These are phyloP conservation scores for Berghia stephanieae DNA, from an alignment of 1,140 invertebrate species.

Conservation along the genomic window DNA sequence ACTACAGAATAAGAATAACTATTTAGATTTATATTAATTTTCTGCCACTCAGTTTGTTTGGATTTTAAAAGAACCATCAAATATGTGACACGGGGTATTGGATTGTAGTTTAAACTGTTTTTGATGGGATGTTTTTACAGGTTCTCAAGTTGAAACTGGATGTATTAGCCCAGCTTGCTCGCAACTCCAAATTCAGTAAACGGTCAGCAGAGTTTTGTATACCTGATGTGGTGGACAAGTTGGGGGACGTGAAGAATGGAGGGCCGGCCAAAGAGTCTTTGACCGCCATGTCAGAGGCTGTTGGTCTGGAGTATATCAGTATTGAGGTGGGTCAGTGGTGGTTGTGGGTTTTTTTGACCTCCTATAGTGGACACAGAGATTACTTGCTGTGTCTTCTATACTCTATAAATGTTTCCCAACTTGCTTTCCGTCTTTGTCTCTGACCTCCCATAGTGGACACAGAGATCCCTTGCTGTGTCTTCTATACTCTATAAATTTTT, in stretches of 20 bases:
- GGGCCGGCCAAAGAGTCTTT: constrained; percentile 76
- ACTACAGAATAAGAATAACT: too few relatives aligned
- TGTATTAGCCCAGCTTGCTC: constrained; percentile 79
- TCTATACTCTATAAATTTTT: too few relatives aligned
- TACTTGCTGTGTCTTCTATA: too few relatives aligned
- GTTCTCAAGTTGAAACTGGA: constrained; percentile 87
- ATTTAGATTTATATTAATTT: too few relatives aligned
- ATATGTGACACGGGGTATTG: not conserved
- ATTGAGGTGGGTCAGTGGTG: constrained; percentile 69
- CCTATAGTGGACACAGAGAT: not conserved
- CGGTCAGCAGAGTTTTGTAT: constrained; percentile 80
- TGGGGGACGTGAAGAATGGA: constrained; percentile 86
- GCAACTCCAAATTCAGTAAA: constrained; percentile 75
- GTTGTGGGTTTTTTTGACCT: not conserved
- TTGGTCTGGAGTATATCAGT: constrained; percentile 79
- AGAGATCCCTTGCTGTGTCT: too few relatives aligned
- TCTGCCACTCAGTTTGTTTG: too few relatives aligned
- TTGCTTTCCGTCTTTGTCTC: too few relatives aligned
- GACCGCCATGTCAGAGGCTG: constrained; percentile 80
- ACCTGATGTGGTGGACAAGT: constrained; percentile 83
- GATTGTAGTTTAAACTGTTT: not conserved
- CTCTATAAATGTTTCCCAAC: too few relatives aligned
- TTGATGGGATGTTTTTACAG: constrained; percentile 40
- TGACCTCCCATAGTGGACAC: too few relatives aligned
- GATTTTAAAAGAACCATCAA: too few relatives aligned